Percentiles rank a stretch among this genome's conserved stretches.
These are phyloP conservation scores for Pristionchus maxplancki DNA, from an alignment of 2,888 invertebrate genomes.

Conservation along the genomic window DNA sequence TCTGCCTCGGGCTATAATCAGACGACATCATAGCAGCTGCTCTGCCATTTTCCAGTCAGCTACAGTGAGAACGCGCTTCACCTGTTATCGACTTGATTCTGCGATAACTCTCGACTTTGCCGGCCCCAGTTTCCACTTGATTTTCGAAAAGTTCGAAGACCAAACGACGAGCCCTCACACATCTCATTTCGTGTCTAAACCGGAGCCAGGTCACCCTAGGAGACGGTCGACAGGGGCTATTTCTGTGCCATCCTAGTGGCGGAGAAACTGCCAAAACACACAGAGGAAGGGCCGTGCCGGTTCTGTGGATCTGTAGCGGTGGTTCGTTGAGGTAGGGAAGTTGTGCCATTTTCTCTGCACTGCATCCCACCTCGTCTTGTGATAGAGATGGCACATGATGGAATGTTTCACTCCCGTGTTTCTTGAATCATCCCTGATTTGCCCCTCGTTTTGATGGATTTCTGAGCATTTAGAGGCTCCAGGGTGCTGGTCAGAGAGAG, in stretches of 20 bases:
- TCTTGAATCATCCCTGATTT: too few species aligned
- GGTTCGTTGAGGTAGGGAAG: too few species aligned
- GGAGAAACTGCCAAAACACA: background rate
- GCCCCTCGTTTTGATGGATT: too few species aligned
- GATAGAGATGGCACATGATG: too few species aligned
- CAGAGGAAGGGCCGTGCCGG: background rate
- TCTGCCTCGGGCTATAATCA: background rate
- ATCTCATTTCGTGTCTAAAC: slow-evolving; percentile 14
- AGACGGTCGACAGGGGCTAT: background rate
- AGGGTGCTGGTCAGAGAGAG: too few species aligned
- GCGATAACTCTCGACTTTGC: background rate
- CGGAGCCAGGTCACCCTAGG: background rate
- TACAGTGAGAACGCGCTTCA: background rate
- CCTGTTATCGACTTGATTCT: background rate
- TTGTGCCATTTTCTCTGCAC: too few species aligned
- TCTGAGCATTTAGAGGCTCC: too few species aligned
- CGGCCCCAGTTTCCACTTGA: background rate
- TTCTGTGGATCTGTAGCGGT: background rate
- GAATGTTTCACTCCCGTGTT: too few species aligned
- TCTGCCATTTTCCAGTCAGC: background rate
- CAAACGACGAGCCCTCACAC: background rate
- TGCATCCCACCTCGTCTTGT: too few species aligned
- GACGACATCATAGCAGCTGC: background rate
- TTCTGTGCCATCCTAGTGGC: background rate
- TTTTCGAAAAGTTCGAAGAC: background rate